Evolutionary conservation across 2,888 invertebrate species (phyloP).

Genomic region (Cotesia congregata): DNA sequence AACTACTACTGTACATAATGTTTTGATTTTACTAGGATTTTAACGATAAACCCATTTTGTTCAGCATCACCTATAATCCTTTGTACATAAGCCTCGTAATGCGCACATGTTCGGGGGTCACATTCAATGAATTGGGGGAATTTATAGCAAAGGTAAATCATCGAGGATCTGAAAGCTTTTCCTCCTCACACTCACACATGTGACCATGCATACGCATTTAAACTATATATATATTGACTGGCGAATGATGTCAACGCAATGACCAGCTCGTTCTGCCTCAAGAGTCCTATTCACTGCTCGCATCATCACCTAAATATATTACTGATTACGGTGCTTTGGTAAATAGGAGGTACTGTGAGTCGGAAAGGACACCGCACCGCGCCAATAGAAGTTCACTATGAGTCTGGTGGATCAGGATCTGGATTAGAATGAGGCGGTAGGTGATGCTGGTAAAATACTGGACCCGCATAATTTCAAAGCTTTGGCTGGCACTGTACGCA

Average conservation of each 20-base stretch:
- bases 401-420: neutral
- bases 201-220: neutral
- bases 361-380: neutral
- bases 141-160: conserved; percentile 18
- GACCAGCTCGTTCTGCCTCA: conserved; percentile 25
- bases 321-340: conserved; percentile 37
- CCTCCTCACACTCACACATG: neutral
- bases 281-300: conserved; percentile 3
- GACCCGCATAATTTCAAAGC: conserved; percentile 33
- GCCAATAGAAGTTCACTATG: neutral
- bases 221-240: neutral
- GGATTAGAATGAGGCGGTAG: neutral
- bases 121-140: neutral
- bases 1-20: conserved; percentile 35
- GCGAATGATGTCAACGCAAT: conserved; percentile 27
- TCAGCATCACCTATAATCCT: conserved; percentile 33
- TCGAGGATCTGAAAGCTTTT: conserved; percentile 10
- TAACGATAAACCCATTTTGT: conserved; percentile 45
- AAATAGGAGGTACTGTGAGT: conserved; percentile 37
- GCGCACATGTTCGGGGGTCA: neutral
- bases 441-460: conserved; percentile 13
- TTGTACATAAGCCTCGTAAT: neutral
- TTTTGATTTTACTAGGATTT: conserved; percentile 43
- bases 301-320: conserved; percentile 47
- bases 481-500: neutral